phyloP scores from a whole-genome alignment of 2,888 invertebrate genomes.

The Anthophora plumipes region DNA sequence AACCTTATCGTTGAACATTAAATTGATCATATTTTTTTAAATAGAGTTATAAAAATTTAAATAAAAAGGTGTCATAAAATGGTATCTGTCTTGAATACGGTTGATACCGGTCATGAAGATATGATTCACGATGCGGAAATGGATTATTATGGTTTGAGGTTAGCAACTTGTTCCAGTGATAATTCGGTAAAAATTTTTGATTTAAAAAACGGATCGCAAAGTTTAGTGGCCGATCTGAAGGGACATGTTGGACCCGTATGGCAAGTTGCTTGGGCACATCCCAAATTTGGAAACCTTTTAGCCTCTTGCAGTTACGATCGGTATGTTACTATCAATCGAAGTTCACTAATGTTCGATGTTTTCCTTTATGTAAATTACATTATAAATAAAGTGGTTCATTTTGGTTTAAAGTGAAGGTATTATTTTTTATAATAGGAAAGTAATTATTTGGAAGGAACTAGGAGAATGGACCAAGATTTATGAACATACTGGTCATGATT shows the following conservation, averaged over 20 bases:
- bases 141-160: constrained; percentile 97
- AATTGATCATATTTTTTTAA: not conserved
- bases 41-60: not conserved
- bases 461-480: constrained; percentile 96
- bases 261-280: constrained; percentile 99
- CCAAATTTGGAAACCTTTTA: constrained; percentile 96
- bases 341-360: not conserved
- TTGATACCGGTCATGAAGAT: constrained; percentile 99
- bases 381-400: not conserved
- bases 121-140: constrained; percentile 99
- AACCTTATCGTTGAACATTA: too few species aligned
- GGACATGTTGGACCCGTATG: constrained; percentile 97
- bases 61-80: constrained; percentile 83
- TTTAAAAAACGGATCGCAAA: constrained; percentile 96
- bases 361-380: not conserved
- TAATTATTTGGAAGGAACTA: constrained; percentile 99
- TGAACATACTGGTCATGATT: constrained; percentile 97
- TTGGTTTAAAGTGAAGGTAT: not conserved
- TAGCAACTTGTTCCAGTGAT: constrained; percentile 99
- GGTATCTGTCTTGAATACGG: constrained; percentile 96
- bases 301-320: constrained; percentile 99
- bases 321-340: constrained; percentile 64
- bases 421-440: constrained; percentile 88
- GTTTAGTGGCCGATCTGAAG: constrained; percentile 95
- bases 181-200: constrained; percentile 98